These are phyloP conservation scores for Sebastes wilsoni DNA, from an alignment of 2,797 vertebrate species.

Conservation along the genomic window DNA sequence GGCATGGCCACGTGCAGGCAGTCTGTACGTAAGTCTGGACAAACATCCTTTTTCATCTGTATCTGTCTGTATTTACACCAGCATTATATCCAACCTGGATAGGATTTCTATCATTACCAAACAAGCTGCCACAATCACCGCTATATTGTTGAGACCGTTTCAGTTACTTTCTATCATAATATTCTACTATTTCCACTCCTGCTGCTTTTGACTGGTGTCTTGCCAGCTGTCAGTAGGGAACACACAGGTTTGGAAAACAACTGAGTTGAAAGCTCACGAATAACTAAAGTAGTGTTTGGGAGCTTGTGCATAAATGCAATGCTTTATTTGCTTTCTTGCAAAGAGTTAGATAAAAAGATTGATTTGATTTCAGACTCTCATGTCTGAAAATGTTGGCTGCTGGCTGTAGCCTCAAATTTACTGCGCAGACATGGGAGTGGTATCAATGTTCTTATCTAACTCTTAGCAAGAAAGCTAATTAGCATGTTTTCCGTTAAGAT, in stretches of 20 bases:
- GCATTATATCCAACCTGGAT: neutral
- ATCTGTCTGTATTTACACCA: conserved; percentile 8
- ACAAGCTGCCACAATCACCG: neutral
- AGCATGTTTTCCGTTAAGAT: fast-evolving
- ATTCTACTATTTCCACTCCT: neutral
- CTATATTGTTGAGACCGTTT: neutral
- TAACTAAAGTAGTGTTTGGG: neutral
- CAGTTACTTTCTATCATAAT: neutral
- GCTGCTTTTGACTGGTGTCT: conserved; percentile 8
- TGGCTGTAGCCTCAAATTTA: neutral
- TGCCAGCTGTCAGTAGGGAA: neutral
- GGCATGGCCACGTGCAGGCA: conserved; percentile 88
- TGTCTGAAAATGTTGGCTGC: neutral
- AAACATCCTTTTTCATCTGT: conserved; percentile 22
- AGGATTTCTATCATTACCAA: neutral
- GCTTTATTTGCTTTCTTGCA: neutral
- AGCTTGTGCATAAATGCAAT: neutral
- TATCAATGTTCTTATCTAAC: neutral
- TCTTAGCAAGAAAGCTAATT: neutral
- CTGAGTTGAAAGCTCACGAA: neutral
- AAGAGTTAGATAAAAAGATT: too few species aligned
- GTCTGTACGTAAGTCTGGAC: conserved; percentile 91
- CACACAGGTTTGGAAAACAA: neutral
- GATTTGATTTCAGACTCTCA: too few species aligned
- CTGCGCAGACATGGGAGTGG: neutral